Conservation (phyloP, 2,888 invertebrate species). For the Athripsodes cinereus region DNA sequence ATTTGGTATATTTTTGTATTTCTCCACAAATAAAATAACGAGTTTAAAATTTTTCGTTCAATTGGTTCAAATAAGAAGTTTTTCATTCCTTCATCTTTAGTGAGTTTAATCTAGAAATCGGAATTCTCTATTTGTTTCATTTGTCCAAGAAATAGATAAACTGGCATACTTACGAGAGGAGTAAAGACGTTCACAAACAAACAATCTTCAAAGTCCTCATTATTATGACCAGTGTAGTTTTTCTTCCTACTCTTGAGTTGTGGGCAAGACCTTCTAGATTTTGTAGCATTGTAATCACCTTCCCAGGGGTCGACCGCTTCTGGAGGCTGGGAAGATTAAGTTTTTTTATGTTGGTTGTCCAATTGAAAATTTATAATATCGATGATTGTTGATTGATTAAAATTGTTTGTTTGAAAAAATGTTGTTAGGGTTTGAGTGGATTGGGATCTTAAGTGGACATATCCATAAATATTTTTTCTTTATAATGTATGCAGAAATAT, state of each 20-base stretch:
- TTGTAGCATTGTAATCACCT: conserved; percentile 20
- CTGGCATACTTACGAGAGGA: conserved; percentile 16
- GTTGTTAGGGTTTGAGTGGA: too few relatives aligned
- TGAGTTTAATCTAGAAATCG: too few relatives aligned
- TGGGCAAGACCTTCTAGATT: conserved; percentile 19
- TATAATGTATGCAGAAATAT: too few relatives aligned
- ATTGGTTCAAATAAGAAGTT: background rate
- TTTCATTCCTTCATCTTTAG: too few relatives aligned
- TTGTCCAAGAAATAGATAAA: too few relatives aligned
- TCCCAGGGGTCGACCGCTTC: conserved; percentile 17
- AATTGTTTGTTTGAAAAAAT: too few relatives aligned
- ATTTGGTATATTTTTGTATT: background rate
- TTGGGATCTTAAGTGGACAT: too few relatives aligned
- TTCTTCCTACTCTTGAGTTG: conserved; percentile 4
- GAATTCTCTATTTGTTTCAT: too few relatives aligned
- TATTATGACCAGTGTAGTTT: background rate
- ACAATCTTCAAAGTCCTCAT: conserved; percentile 23
- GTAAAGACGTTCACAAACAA: conserved; percentile 24
- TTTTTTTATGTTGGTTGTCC: too few relatives aligned
- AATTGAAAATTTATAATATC: too few relatives aligned
- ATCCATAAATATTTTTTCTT: too few relatives aligned
- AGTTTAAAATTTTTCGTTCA: background rate
- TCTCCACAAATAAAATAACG: background rate
- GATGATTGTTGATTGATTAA: too few relatives aligned
- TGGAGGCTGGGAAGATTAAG: conserved; percentile 25